Evolutionary conservation across 2,113 vertebrate species (phyloP).

Genomic region (Pluvianellus socialis): DNA sequence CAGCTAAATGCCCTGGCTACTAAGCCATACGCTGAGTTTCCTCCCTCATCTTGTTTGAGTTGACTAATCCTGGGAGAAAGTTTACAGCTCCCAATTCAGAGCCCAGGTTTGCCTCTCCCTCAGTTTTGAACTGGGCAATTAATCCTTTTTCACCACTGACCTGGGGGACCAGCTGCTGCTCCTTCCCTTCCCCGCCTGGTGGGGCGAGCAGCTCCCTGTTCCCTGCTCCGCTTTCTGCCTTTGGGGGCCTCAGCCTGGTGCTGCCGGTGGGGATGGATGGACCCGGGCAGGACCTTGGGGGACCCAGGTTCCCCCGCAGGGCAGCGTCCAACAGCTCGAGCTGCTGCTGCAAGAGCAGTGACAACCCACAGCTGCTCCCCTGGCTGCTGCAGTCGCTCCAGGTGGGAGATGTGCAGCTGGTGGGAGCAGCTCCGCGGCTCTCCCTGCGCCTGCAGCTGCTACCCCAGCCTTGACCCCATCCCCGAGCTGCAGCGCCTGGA

Average conservation of each 20-base stretch:
- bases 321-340: not conserved
- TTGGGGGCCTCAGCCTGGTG: not conserved
- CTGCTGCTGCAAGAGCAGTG: not conserved
- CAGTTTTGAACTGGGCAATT: not conserved
- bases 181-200: not conserved
- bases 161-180: not conserved
- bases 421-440: not conserved
- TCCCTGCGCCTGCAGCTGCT: not conserved
- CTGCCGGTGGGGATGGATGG: rapidly evolving
- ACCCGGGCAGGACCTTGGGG: not conserved
- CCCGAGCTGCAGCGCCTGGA: not conserved
- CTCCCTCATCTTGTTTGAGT: not conserved
- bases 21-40: not conserved
- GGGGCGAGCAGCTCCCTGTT: not conserved
- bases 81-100: not conserved
- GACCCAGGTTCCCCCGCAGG: not conserved
- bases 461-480: no score
- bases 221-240: not conserved
- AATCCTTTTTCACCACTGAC: not conserved
- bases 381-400: not conserved
- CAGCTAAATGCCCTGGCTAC: not conserved
- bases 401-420: not conserved
- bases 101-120: not conserved
- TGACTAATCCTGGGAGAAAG: not conserved
- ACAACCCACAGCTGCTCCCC: rapidly evolving